phyloP scores from a whole-genome alignment of 2,888 invertebrate genomes.

The Eueremaeus valkanovi region DNA sequence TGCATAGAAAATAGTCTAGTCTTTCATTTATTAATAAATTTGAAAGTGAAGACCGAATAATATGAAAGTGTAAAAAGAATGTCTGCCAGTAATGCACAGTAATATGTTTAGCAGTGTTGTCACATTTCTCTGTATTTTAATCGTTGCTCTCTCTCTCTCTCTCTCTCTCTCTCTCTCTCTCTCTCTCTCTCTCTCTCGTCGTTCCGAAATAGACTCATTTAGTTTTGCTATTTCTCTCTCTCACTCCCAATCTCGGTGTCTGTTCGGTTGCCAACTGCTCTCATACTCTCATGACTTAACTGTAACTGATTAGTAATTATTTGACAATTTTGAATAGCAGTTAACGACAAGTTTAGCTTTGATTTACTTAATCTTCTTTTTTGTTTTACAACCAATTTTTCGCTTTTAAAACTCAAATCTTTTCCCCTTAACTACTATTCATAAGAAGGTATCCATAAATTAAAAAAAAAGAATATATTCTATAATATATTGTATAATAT shows the following conservation, averaged over 20 bases:
- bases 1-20: background rate
- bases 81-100: background rate
- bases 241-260: no score
- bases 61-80: background rate
- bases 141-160: background rate
- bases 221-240: background rate
- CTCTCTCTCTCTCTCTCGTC: background rate
- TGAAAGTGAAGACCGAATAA: background rate
- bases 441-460: no score
- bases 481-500: background rate
- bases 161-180: no score
- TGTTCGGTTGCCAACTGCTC: background rate
- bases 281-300: background rate
- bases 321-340: background rate
- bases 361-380: constrained; percentile 9
- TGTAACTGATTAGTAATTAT: constrained; percentile 4
- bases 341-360: background rate
- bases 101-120: constrained; percentile 7
- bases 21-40: constrained; percentile 7
- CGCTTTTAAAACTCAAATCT: no score
- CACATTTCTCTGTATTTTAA: background rate
- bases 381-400: background rate
- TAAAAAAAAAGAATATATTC: no score
- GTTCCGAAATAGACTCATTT: background rate
- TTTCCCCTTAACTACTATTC: no score